Percentiles rank a stretch among this genome's conserved stretches.
These are phyloP conservation scores for Neodon shergylaensis DNA, from an alignment of 2,113 vertebrate species.

Conservation along the genomic window DNA sequence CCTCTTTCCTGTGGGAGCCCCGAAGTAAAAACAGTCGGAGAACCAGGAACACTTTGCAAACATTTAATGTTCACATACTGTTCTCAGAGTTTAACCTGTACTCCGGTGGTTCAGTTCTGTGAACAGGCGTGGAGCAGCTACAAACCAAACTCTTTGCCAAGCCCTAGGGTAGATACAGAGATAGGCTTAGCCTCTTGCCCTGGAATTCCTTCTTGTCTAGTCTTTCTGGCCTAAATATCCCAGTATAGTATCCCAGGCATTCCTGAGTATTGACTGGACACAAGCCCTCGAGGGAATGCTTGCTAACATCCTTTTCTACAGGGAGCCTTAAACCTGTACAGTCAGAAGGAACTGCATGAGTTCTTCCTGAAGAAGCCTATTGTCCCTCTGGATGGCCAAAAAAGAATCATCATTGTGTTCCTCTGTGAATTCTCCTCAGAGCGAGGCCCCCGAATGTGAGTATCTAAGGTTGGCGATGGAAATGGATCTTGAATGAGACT, in stretches of 20 bases:
- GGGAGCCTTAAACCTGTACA: slow-evolving; percentile 83
- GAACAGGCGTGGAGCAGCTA: slow-evolving; percentile 8
- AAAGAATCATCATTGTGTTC: slow-evolving; percentile 83
- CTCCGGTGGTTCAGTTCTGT: neutral
- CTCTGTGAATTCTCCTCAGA: slow-evolving; percentile 88
- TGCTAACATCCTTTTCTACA: slow-evolving; percentile 64
- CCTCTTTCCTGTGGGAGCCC: neutral
- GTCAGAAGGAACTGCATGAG: slow-evolving; percentile 78
- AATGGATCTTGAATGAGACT: neutral
- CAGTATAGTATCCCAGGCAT: slow-evolving; percentile 10
- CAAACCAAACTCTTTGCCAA: slow-evolving; percentile 13
- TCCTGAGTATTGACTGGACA: slow-evolving; percentile 42
- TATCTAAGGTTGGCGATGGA: neutral
- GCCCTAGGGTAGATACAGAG: neutral
- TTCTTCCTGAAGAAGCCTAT: slow-evolving; percentile 79
- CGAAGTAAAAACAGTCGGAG: slow-evolving; percentile 42
- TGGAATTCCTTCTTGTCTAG: slow-evolving; percentile 23
- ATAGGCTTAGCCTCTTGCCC: neutral
- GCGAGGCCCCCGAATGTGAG: slow-evolving; percentile 83
- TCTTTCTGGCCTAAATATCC: slow-evolving; percentile 2
- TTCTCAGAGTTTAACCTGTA: neutral
- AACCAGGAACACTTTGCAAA: slow-evolving; percentile 21
- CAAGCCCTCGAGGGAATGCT: slow-evolving; percentile 11
- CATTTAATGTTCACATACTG: neutral
- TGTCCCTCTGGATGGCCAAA: slow-evolving; percentile 64